Base-by-base conservation (phyloP, 2,113 vertebrate genomes). In the Elephas maximus region DNA sequence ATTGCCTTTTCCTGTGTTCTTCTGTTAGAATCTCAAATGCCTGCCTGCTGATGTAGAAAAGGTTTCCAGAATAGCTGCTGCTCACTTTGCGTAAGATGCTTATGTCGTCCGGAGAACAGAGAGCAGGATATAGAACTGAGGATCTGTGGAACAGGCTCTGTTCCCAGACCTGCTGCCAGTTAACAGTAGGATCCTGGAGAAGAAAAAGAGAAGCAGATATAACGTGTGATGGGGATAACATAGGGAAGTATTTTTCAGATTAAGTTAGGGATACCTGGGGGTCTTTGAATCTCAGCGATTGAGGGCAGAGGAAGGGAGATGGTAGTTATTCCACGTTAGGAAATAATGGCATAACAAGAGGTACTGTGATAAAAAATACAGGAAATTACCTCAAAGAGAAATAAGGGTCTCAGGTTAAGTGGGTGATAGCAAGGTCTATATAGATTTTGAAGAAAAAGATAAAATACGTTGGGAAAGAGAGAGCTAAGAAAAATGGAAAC, bases 311-410 rank as follows among this genome's bases (percentile, higher is more conserved):
- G 60, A 84, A 71, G 90, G 30, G 33, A 33, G 7, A 37, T 4
- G 2, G 94, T 67, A 78, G 73, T 81, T 82, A 74, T 92, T 90
- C 85, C 74, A 63, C 63, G 74, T 82, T 63, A 67, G 94, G 57
- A 94, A 67, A n/a, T n/a, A 88, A 67, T 69, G 62, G 60, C 80
- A 69, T 51, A 44, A 71, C 67, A n/a, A 8, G 6, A 74, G 78
- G 67, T 62, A 62, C 4, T 23, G 73, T 10, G 9, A 30, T 82
- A 73, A 85, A 87, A 33, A 78, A 65, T 6, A 5, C 1, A 78
- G 85, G 78, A 93, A 95, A 57, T 73, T n/a, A 6, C 85, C 88
- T 85, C 80, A 71, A 73, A 96, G 51, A n/a, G 84, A 92, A 96
- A 51, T 44, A 62, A 48, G 74, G 53, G 63, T 67, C 60, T 37